phyloP scores from a whole-genome alignment of 2,888 invertebrate species.

The Sericinus montela region DNA sequence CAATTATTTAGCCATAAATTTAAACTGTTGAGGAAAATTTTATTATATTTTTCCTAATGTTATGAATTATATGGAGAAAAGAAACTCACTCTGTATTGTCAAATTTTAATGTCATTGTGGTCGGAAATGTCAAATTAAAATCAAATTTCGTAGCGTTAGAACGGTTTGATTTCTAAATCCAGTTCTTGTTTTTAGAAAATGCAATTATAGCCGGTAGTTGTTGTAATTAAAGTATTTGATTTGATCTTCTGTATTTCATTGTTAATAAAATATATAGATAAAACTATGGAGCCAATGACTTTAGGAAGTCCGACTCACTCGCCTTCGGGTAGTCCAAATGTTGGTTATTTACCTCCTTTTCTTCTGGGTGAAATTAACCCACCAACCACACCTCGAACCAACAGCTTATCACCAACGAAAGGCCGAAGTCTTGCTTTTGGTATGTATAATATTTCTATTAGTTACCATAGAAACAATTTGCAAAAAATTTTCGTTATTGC shows the following conservation, averaged over 20 bases:
- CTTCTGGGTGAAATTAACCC: slow-evolving; percentile 85
- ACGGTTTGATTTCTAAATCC: slow-evolving; percentile 2
- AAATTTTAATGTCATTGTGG: too few species aligned
- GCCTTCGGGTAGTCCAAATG: slow-evolving; percentile 82
- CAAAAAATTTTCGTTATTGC: too few species aligned
- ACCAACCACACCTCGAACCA: slow-evolving; percentile 76
- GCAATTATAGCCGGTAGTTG: background rate
- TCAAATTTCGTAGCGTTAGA: slow-evolving; percentile 3
- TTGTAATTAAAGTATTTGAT: background rate
- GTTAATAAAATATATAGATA: background rate
- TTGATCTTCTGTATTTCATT: too few species aligned
- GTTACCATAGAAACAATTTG: too few species aligned
- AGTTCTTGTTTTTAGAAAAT: background rate
- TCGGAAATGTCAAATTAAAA: slow-evolving; percentile 8
- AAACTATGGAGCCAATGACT: slow-evolving; percentile 89
- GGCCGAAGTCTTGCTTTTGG: slow-evolving; percentile 78
- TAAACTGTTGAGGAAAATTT: too few species aligned
- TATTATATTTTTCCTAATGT: too few species aligned
- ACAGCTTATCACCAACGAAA: slow-evolving; percentile 81
- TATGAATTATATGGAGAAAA: too few species aligned
- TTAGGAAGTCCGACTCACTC: slow-evolving; percentile 88
- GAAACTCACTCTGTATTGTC: too few species aligned
- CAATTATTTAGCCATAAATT: too few species aligned
- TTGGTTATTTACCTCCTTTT: slow-evolving; percentile 87
- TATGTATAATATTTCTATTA: slow-evolving; percentile 55